Percentiles rank a stretch among this genome's conserved stretches.
Evolutionary conservation across 1,140 invertebrate species (phyloP).

Genomic region (Orius insidiosus): DNA sequence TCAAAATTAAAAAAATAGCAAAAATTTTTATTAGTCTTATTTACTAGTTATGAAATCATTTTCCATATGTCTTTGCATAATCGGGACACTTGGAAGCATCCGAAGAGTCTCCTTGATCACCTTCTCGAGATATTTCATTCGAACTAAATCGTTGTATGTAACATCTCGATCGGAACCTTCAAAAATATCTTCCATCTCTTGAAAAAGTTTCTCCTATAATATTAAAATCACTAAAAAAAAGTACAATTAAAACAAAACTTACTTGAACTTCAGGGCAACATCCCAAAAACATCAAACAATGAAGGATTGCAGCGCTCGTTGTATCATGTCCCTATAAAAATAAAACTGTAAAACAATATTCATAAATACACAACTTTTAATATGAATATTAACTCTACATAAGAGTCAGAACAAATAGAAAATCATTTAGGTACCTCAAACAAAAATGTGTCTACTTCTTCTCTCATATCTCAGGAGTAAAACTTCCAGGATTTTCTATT

Average conservation of each 20-base stretch:
- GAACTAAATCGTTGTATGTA: slow-evolving; percentile 30
- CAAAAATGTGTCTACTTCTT: slow-evolving; percentile 40
- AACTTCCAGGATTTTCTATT: slow-evolving; percentile 30
- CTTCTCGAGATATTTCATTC: slow-evolving; percentile 40
- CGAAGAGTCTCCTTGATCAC: slow-evolving; percentile 42
- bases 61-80: slow-evolving; percentile 29
- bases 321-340: too few species aligned
- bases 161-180: slow-evolving; percentile 19
- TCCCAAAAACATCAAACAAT: too few species aligned
- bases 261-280: too few species aligned
- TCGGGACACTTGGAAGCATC: slow-evolving; percentile 39
- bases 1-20: background rate
- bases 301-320: too few species aligned
- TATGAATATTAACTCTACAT: too few species aligned
- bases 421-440: too few species aligned
- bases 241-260: too few species aligned
- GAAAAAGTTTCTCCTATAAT: slow-evolving; percentile 11
- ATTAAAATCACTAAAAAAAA: too few species aligned
- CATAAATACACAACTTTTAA: too few species aligned
- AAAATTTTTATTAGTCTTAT: background rate
- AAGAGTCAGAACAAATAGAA: too few species aligned
- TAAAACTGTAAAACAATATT: too few species aligned
- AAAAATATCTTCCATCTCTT: slow-evolving; percentile 14
- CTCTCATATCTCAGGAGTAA: slow-evolving; percentile 34
- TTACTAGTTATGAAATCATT: slow-evolving; percentile 24